Conservation (phyloP, 1,140 invertebrate genomes). For the Temnothorax nylanderi region DNA sequence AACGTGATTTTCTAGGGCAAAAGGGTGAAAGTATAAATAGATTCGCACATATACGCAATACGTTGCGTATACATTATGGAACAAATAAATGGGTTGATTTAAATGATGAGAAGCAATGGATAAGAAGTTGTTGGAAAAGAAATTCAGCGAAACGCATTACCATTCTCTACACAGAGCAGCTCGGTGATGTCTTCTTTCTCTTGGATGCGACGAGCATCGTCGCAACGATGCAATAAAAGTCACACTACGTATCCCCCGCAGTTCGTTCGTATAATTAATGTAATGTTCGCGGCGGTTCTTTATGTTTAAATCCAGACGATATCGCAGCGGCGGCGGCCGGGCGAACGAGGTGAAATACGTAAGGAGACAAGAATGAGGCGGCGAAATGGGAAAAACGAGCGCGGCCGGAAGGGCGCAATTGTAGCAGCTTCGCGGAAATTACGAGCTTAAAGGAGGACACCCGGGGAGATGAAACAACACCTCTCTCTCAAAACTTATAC, state of each 20-base stretch:
- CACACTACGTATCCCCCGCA: neutral
- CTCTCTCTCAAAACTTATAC: constrained; percentile 77
- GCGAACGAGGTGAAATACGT: constrained; percentile 9
- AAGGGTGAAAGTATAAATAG: neutral
- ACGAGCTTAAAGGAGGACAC: constrained; percentile 51
- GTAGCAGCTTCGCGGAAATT: constrained; percentile 70
- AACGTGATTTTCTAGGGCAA: neutral
- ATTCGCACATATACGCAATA: neutral
- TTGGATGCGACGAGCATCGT: neutral
- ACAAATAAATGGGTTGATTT: neutral
- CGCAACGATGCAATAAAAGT: constrained; percentile 36
- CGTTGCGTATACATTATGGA: too few species aligned
- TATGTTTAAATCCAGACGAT: constrained; percentile 50
- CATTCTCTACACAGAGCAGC: neutral
- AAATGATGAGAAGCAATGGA: neutral
- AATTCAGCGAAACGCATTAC: neutral
- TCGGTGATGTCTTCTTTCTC: neutral
- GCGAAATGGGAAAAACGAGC: neutral
- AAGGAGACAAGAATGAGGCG: neutral
- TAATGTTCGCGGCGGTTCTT: constrained; percentile 19
- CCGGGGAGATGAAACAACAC: constrained; percentile 14
- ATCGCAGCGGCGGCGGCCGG: neutral
- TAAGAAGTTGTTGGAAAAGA: neutral
- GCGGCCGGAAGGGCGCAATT: constrained; percentile 57
- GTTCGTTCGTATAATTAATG: constrained; percentile 49